Conservation (phyloP, 2,113 vertebrate species). For the Ornithorhynchus anatinus region DNA sequence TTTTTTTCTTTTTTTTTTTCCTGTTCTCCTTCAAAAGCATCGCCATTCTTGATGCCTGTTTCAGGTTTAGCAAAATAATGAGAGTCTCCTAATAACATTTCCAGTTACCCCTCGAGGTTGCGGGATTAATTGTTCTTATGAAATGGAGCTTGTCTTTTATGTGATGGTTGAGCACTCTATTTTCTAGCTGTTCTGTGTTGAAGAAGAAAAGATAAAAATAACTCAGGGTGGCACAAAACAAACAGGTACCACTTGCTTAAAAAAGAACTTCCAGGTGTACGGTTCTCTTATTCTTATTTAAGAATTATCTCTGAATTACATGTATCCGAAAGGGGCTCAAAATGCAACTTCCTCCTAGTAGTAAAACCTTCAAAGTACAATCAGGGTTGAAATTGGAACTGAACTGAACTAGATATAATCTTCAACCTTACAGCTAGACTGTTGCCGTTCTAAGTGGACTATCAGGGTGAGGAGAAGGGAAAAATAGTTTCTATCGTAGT, state of each 20-base stretch:
- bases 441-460: not conserved
- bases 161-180: not conserved
- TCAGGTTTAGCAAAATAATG: not conserved
- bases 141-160: conserved; percentile 15
- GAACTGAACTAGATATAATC: not conserved
- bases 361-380: not conserved
- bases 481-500: conserved; percentile 1
- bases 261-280: not conserved
- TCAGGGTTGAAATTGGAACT: conserved; percentile 15
- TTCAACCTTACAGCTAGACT: not conserved
- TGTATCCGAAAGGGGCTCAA: conserved; percentile 8
- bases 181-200: too few species aligned
- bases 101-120: conserved; percentile 27
- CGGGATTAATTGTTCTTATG: conserved; percentile 26
- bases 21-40: conserved; percentile 1
- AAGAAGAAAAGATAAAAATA: not conserved
- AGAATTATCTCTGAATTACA: conserved; percentile 8
- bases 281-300: conserved; percentile 2
- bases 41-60: conserved; percentile 27
- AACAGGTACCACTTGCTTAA: conserved; percentile 24
- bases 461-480: not conserved
- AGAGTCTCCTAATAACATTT: not conserved
- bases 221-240: not conserved
- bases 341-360: conserved; percentile 1
- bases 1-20: conserved; percentile 4